These are phyloP conservation scores for Gambusia holbrooki DNA, from an alignment of 2,113 vertebrate species.

Conservation along the genomic window DNA sequence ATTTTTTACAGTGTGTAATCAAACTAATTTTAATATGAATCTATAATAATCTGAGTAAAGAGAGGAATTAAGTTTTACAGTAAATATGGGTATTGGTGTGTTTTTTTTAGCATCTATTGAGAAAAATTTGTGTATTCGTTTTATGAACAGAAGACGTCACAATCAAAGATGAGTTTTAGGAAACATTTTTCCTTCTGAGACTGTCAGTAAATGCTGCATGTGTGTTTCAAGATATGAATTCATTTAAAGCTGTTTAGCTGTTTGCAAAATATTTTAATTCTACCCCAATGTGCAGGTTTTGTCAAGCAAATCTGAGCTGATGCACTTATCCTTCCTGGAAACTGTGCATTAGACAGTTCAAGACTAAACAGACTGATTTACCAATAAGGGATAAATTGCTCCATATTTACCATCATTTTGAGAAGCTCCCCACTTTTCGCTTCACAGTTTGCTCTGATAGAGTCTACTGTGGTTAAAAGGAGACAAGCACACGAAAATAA, in stretches of 20 bases:
- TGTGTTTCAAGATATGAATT: too few species aligned
- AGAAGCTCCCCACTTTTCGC: neutral
- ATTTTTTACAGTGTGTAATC: too few species aligned
- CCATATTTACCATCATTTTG: conserved; percentile 32
- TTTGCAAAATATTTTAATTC: neutral
- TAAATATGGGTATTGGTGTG: too few species aligned
- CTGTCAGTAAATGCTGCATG: too few species aligned
- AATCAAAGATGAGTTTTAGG: too few species aligned
- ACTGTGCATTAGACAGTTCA: neutral
- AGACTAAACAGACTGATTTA: neutral
- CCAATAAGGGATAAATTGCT: neutral
- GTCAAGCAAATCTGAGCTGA: neutral
- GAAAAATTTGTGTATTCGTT: too few species aligned
- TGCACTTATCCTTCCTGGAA: neutral
- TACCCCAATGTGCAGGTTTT: neutral
- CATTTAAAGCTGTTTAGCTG: too few species aligned
- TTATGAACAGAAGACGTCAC: too few species aligned
- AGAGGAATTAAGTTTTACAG: neutral
- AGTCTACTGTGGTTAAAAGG: neutral
- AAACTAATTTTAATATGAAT: neutral
- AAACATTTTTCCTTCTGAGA: too few species aligned
- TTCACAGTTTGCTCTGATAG: neutral
- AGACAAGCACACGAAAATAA: neutral
- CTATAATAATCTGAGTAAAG: neutral
- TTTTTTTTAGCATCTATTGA: too few species aligned